These are phyloP conservation scores for Liolophura sinensis DNA, from an alignment of 1,140 invertebrate species.

Conservation along the genomic window DNA sequence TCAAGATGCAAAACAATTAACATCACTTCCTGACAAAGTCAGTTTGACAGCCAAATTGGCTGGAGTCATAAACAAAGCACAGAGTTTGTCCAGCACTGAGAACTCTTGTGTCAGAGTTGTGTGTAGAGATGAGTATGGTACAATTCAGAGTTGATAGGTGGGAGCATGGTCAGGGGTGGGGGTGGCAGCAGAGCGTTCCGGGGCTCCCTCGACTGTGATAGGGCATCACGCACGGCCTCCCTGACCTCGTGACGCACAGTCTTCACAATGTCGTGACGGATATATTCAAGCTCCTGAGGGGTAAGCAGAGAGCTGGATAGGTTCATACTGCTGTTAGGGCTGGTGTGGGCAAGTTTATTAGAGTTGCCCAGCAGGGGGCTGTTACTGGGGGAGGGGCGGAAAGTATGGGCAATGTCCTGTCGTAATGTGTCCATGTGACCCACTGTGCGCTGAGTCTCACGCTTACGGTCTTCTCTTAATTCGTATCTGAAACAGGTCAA, in stretches of 20 bases:
- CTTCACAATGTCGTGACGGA: conserved; percentile 54
- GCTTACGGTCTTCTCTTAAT: conserved; percentile 63
- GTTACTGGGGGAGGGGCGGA: conserved; percentile 17
- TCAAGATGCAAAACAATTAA: no score
- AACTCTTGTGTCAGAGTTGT: conserved; percentile 42
- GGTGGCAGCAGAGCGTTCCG: conserved; percentile 9
- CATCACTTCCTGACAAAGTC: no score
- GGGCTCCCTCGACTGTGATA: not conserved
- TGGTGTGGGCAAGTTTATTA: conserved; percentile 7
- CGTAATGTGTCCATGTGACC: conserved; percentile 62
- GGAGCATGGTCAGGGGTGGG: conserved; percentile 22
- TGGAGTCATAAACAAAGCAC: no score
- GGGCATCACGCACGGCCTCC: conserved; percentile 27
- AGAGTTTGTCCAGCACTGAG: no score
- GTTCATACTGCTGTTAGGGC: conserved; percentile 7
- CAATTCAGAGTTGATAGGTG: conserved; percentile 42
- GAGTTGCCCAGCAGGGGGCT: conserved; percentile 9
- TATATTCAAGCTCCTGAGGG: conserved; percentile 45
- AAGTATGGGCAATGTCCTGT: conserved; percentile 57
- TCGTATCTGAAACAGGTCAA: conserved; percentile 58
- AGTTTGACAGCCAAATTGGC: no score
- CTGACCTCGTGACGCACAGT: conserved; percentile 49
- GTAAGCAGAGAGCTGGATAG: conserved; percentile 26
- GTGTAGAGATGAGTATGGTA: conserved; percentile 61
- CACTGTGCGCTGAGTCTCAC: conserved; percentile 59